phyloP scores from a whole-genome alignment of 37 sponge, comb jelly and placozoan genomes.

The Agelas oroides region DNA sequence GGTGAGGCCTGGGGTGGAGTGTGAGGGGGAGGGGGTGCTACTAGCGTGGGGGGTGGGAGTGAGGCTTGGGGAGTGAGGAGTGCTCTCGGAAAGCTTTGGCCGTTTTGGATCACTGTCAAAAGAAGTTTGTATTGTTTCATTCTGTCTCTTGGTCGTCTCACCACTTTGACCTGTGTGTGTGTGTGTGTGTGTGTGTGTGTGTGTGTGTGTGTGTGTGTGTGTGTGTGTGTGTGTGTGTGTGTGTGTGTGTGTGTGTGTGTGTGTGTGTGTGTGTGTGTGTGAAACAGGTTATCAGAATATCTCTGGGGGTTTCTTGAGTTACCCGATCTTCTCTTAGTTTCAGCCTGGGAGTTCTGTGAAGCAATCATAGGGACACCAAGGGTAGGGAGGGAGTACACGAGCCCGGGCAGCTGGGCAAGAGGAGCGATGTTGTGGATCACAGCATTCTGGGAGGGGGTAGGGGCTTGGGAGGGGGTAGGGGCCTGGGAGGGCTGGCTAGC shows the following conservation, averaged over 20 bases:
- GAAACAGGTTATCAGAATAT: no score
- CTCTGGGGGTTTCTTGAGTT: no score
- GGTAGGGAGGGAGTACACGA: slow-evolving; percentile 24
- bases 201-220: no score
- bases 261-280: no score
- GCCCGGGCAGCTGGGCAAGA: slow-evolving; percentile 4
- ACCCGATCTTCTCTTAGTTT: not conserved
- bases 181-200: not conserved
- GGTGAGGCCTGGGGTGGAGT: not conserved
- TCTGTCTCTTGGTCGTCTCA: not conserved
- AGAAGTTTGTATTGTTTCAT: not conserved
- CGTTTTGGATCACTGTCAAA: slow-evolving; percentile 24
- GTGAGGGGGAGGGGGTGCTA: not conserved
- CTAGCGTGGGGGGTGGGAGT: slow-evolving; percentile 37
- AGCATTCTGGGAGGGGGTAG: not conserved
- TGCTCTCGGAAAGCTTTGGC: slow-evolving; percentile 29
- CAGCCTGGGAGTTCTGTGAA: not conserved
- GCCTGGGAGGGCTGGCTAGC: slow-evolving; percentile 1
- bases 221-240: no score
- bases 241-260: no score
- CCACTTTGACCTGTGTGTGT: not conserved
- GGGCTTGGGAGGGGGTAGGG: not conserved
- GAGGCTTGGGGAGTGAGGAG: slow-evolving; percentile 30
- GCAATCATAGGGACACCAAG: slow-evolving; percentile 3
- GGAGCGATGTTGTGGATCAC: not conserved